Evolutionary conservation across 1,140 invertebrate genomes (phyloP), one percentile per base, ranked within the genome.

Genomic region (Oedothorax gibbosus): DNA sequence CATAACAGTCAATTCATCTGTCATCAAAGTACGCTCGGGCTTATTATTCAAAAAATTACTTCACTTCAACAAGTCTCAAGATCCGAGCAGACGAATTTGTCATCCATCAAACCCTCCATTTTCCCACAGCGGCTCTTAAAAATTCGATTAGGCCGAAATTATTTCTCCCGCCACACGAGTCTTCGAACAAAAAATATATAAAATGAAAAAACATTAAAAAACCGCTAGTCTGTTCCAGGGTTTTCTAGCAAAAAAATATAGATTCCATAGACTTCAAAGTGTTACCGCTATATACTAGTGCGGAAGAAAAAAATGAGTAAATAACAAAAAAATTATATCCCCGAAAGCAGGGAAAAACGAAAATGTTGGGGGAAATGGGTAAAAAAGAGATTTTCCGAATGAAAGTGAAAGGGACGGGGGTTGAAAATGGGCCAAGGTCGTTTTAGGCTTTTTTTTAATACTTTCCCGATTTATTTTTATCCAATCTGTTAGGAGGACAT

Each of bases 231-330:
- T 35, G 35, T 35, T 35, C 35, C 35, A 35, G 35, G 35, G 35
- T 35, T 35, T 35, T 35, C 35, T 35, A 71, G 15, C 49, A 51
- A 71, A 64, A 64, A 77, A 80, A 69, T 18, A 18, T 7, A 60
- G 81, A 84, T 84, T 84, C 72, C 81, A 51, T n/a, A 64, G 21
- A 84, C 81, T 66, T 84, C 81, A 84, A 84, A 84, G 81, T 84
- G 50, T 65, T 76, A 84, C 81, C 81, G 81, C 81, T 65, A 54
- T 12, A 51, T 35, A 8, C 50, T 71, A 35, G 35, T 2, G 35
- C 1, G 35, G 57, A 12, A 12, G 18, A 71, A 71, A 71, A n/a
- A 66, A 54, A 51, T 53, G 20, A 72, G 49, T 62, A 72, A 50
- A 82, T 54, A n/a, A 72, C 71, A 71, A 80, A 82, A 82, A 80